Conservation (phyloP, 1,140 invertebrate species). For the Cyclina sinensis region DNA sequence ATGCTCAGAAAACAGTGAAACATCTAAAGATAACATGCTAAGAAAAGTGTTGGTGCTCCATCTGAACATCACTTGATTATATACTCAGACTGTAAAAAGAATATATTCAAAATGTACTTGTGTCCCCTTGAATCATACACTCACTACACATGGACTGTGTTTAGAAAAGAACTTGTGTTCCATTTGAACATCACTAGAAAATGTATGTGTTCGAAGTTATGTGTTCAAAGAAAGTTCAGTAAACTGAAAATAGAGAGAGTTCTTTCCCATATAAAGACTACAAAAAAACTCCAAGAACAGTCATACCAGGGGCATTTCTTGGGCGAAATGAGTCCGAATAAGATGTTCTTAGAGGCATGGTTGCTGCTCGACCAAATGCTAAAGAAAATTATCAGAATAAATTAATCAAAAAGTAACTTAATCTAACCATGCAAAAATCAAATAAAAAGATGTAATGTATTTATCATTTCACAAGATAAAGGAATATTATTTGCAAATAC, state of each 20-base stretch:
- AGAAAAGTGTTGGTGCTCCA: too few species aligned
- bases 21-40: too few species aligned
- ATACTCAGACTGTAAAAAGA: too few species aligned
- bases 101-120: too few species aligned
- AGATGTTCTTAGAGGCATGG: constrained; percentile 35
- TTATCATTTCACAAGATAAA: too few species aligned
- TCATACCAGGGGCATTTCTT: constrained; percentile 41
- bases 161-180: constrained; percentile 30
- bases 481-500: too few species aligned
- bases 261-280: neutral
- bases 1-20: too few species aligned
- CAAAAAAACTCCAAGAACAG: neutral
- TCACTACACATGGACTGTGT: too few species aligned
- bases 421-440: too few species aligned
- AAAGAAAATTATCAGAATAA: constrained; percentile 30
- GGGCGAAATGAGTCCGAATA: constrained; percentile 23
- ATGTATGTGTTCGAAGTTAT: neutral
- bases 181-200: constrained; percentile 11
- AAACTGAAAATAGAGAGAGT: neutral
- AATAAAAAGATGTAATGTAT: too few species aligned
- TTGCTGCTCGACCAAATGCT: constrained; percentile 42
- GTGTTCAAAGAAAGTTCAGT: neutral
- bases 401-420: neutral
- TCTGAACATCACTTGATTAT: too few species aligned
- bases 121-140: too few species aligned